These are phyloP conservation scores for Hanleya hanleyi DNA, from an alignment of 2,888 invertebrate species.

Conservation along the genomic window DNA sequence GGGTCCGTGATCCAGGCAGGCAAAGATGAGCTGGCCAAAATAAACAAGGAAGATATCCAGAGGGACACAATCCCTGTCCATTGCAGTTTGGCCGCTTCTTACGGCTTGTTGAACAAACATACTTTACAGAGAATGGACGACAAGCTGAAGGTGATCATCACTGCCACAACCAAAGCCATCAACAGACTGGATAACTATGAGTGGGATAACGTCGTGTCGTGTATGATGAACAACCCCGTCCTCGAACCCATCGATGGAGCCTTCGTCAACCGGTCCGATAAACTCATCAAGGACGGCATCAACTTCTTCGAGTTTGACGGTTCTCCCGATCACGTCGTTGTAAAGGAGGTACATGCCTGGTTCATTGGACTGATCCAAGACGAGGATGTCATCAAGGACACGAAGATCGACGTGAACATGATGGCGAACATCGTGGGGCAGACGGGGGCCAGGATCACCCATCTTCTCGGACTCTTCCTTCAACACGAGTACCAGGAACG, in stretches of 20 bases:
- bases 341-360: not conserved
- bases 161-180: not conserved
- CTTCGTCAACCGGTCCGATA: not conserved
- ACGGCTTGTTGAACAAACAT: not conserved
- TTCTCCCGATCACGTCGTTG: not conserved
- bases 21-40: not conserved
- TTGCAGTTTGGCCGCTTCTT: not conserved
- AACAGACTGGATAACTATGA: not conserved
- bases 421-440: slow-evolving; percentile 1
- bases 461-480: not conserved
- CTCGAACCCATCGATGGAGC: not conserved
- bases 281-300: not conserved
- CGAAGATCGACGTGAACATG: slow-evolving; percentile 3
- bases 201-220: not conserved
- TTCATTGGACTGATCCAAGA: not conserved
- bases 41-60: not conserved
- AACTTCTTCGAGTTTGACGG: not conserved
- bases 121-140: not conserved
- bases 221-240: not conserved
- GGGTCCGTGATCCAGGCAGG: too few relatives aligned
- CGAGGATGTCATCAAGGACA: slow-evolving; percentile 3
- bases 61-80: not conserved
- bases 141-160: not conserved
- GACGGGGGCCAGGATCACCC: slow-evolving; percentile 3
- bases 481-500: not conserved